Percentiles rank a stretch among this genome's conserved stretches.
Conservation (phyloP, 2,797 vertebrate species). For the Anguilla marmorata region DNA sequence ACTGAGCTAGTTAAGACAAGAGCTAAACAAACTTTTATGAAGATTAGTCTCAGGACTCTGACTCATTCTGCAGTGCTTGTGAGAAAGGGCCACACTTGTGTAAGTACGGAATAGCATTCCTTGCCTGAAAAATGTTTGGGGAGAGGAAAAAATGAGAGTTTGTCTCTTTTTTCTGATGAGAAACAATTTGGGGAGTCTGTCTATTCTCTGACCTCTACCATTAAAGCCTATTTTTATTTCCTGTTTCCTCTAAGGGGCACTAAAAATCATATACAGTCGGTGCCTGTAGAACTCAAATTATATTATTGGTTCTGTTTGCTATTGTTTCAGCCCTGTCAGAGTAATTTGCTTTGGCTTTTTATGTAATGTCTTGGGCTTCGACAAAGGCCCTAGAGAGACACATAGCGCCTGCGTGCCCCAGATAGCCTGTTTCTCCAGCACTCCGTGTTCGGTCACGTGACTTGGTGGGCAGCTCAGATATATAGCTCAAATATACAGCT, state of each 20-base stretch:
- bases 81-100: slow-evolving; percentile 21
- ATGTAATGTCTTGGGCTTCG: slow-evolving; percentile 78
- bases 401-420: slow-evolving; percentile 73
- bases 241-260: slow-evolving; percentile 70
- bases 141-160: slow-evolving; percentile 5
- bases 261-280: slow-evolving; percentile 71
- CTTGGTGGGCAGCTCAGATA: slow-evolving; percentile 77
- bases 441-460: slow-evolving; percentile 74
- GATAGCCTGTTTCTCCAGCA: slow-evolving; percentile 82
- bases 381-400: slow-evolving; percentile 65
- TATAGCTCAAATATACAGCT: slow-evolving; percentile 70
- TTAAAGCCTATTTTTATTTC: slow-evolving; percentile 78
- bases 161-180: slow-evolving; percentile 18
- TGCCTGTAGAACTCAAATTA: slow-evolving; percentile 78
- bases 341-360: slow-evolving; percentile 84
- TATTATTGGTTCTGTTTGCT: slow-evolving; percentile 86
- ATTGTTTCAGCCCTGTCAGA: slow-evolving; percentile 84
- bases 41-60: background rate
- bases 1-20: slow-evolving; percentile 11
- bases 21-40: slow-evolving; percentile 16
- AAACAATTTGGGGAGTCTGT: slow-evolving; percentile 54
- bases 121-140: slow-evolving; percentile 14
- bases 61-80: background rate
- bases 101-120: slow-evolving; percentile 3
- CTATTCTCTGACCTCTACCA: slow-evolving; percentile 76